Evolutionary conservation across 1,140 invertebrate genomes (phyloP), one percentile per base, ranked within the genome.

Genomic region (Pristionchus pacificus): DNA sequence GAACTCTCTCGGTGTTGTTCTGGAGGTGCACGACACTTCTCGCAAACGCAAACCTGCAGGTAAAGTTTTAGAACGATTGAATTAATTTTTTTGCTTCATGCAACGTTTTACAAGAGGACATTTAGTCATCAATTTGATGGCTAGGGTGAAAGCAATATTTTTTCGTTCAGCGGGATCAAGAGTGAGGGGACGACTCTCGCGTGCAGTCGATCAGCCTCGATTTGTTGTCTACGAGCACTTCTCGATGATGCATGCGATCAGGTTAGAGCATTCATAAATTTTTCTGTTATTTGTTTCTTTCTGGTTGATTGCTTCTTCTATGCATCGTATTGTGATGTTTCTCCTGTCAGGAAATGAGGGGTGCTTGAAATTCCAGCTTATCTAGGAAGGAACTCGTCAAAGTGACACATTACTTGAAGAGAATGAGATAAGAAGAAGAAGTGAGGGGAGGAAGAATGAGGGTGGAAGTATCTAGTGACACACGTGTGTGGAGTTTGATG

Each of bases 1-100:
- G 80, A 81, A 61, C 61, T 81, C n/a, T 59, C 77, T 33, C 59
- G 80, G 55, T 81, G 80, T 65, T 81, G 80, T 77, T 72, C 77
- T 27, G 80, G 80, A 2, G 80, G 80, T 31, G 60, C 74, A 15
- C 71, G 80, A 32, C 80, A 81, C 64, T 80, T 75, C 66, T 63
- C 61, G n/a, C 75, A 77, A 28, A 72, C 77, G 14, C 57, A 69
- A 10, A 79, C 78, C 0, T 79, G 78, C 57, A 66, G 68, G 15
- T 61, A 27, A n/a, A 74, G 27, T 19, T 27, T 62, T 29, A 27
- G 14, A 19, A 29, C 15, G n/a, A 19, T 62, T 62, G n/a, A 15
- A 62, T 19, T 19, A 15, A 29, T 62, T n/a, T 29, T 19, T 62
- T 62, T 27, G 15, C 15, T n/a, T 62, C 15, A 19, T 27, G 15